Percentiles rank a stretch among this genome's conserved stretches.
Evolutionary conservation across 2,113 vertebrate genomes (phyloP).

Genomic region (Sinocyclocheilus anophthalmus): DNA sequence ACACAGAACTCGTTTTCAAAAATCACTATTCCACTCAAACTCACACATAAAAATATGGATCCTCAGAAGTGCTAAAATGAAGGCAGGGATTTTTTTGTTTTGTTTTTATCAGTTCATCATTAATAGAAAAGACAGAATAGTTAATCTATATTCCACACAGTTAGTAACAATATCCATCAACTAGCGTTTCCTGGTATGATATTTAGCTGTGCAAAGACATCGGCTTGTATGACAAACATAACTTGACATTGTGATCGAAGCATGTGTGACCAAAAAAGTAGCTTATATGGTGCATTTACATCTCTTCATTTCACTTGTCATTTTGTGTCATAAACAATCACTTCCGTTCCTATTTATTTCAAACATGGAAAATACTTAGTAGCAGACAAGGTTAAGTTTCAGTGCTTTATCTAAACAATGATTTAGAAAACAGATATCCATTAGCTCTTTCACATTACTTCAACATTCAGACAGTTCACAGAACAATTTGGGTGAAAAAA

Average conservation of each 20-base stretch:
- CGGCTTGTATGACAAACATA: slow-evolving; percentile 24
- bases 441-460: slow-evolving; percentile 63
- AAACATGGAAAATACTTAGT: slow-evolving; percentile 68
- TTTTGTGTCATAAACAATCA: slow-evolving; percentile 58
- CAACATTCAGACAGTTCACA: slow-evolving; percentile 65
- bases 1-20: background rate
- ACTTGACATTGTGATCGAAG: slow-evolving; percentile 9
- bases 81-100: background rate
- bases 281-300: slow-evolving; percentile 41
- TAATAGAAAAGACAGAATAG: background rate
- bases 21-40: background rate
- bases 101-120: background rate
- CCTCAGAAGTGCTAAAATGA: background rate
- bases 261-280: slow-evolving; percentile 5
- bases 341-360: slow-evolving; percentile 45
- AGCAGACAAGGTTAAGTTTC: slow-evolving; percentile 27
- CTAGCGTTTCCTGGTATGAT: background rate
- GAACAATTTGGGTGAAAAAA: background rate
- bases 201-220: slow-evolving; percentile 22
- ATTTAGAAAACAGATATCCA: slow-evolving; percentile 68
- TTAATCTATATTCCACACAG: slow-evolving; percentile 1
- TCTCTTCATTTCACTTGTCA: slow-evolving; percentile 14
- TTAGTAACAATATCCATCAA: slow-evolving; percentile 33
- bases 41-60: slow-evolving; percentile 24
- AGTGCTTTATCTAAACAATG: slow-evolving; percentile 63